A percentile compares a stretch with the other conserved stretches of the same genome.
Evolutionary conservation across 2,113 vertebrate genomes (phyloP).

Genomic region (Desmodus rotundus): DNA sequence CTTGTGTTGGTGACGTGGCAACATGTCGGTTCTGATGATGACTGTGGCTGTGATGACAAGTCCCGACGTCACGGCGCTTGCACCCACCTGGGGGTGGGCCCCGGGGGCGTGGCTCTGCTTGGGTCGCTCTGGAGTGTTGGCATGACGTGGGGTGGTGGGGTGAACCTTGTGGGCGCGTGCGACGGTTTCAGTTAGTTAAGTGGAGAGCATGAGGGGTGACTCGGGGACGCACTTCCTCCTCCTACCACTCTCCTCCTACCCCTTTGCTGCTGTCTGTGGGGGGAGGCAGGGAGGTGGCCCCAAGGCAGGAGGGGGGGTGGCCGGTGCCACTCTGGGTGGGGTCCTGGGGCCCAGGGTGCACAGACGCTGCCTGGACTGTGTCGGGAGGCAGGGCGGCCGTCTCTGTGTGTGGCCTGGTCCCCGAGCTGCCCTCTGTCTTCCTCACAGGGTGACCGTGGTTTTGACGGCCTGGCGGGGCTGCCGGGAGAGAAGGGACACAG

Average conservation of each 20-base stretch:
- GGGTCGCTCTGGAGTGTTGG: no score
- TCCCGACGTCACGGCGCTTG: rapidly evolving
- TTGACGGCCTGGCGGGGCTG: conserved; percentile 94
- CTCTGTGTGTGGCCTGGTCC: rapidly evolving
- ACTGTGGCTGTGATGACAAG: rapidly evolving
- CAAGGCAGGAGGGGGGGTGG: rapidly evolving
- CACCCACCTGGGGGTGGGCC: rapidly evolving
- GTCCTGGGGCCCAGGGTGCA: rapidly evolving
- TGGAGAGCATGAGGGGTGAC: neutral
- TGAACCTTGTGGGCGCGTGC: rapidly evolving
- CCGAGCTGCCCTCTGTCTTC: neutral
- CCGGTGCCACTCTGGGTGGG: rapidly evolving
- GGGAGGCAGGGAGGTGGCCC: rapidly evolving
- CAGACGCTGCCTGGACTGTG: rapidly evolving
- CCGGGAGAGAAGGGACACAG: conserved; percentile 97
- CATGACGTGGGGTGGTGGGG: rapidly evolving
- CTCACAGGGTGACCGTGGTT: conserved; percentile 93
- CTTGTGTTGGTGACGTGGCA: rapidly evolving
- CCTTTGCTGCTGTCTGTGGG: neutral
- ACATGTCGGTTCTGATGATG: rapidly evolving
- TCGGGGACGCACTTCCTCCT: no score
- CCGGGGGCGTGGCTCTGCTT: neutral
- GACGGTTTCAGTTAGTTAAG: neutral
- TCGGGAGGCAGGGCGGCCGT: rapidly evolving
- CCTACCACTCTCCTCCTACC: no score